These are phyloP conservation scores for Drosophila baimaii DNA, from an alignment of 1,140 invertebrate genomes.

Conservation along the genomic window DNA sequence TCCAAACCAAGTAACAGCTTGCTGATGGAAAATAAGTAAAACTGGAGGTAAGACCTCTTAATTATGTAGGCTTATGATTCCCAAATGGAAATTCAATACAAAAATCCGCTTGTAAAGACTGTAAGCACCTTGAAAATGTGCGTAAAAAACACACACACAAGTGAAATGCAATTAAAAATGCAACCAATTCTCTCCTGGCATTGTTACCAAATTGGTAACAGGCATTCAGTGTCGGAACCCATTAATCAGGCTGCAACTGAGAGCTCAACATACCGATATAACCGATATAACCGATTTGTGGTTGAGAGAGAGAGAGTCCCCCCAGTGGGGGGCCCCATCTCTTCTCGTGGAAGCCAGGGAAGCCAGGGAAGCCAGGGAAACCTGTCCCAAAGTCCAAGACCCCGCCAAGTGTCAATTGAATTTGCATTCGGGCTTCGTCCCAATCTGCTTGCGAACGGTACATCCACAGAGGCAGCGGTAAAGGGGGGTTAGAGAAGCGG, in stretches of 20 bases:
- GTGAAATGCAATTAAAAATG: slow-evolving; percentile 12
- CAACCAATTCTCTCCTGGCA: neutral
- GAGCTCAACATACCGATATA: slow-evolving; percentile 3
- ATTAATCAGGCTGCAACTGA: slow-evolving; percentile 24
- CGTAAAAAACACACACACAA: neutral
- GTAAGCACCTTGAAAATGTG: neutral
- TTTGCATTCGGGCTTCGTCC: slow-evolving; percentile 56
- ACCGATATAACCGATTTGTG: slow-evolving; percentile 31
- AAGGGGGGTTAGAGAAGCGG: slow-evolving; percentile 19
- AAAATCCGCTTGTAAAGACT: too few relatives aligned
- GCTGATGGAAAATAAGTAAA: too few relatives aligned
- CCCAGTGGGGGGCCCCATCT: slow-evolving; percentile 12
- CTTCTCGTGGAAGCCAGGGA: neutral
- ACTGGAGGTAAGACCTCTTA: too few relatives aligned
- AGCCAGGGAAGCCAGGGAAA: slow-evolving; percentile 5
- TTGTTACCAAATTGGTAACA: slow-evolving; percentile 12
- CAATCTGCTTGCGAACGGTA: slow-evolving; percentile 34
- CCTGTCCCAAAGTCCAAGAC: slow-evolving; percentile 40
- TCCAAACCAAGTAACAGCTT: too few relatives aligned
- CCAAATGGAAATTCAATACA: neutral
- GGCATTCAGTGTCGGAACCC: slow-evolving; percentile 2
- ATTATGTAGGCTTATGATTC: too few relatives aligned
- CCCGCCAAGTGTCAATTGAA: slow-evolving; percentile 74
- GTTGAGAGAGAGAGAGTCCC: neutral
- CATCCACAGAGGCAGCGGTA: neutral